Percentiles rank a stretch among this genome's conserved stretches.
Conservation (phyloP, 2,797 vertebrate genomes). For the Phrynocephalus vlangalii region DNA sequence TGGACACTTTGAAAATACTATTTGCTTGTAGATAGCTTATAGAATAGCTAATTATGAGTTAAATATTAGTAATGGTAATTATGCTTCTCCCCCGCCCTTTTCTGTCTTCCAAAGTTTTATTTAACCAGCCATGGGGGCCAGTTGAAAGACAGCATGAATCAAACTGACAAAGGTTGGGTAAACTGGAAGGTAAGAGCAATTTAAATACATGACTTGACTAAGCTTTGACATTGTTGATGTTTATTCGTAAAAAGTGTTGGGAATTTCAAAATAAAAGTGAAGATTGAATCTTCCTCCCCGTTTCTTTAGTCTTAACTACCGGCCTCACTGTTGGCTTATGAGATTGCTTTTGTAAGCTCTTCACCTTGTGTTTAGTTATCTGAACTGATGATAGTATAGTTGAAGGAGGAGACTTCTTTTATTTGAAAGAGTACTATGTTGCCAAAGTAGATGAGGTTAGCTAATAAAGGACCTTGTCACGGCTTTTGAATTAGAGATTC, state of each 20-base stretch:
- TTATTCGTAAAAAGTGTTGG: background rate
- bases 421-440: background rate
- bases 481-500: slow-evolving; percentile 10
- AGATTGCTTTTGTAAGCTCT: background rate
- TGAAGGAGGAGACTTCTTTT: too few species aligned
- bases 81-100: slow-evolving; percentile 29
- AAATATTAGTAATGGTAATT: slow-evolving; percentile 24
- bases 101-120: slow-evolving; percentile 83
- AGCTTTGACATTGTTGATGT: background rate
- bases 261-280: background rate
- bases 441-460: background rate
- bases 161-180: slow-evolving; percentile 96
- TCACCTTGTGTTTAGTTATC: background rate
- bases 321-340: background rate
- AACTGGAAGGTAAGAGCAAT: slow-evolving; percentile 92
- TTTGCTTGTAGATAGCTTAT: background rate
- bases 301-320: background rate
- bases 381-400: background rate
- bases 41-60: slow-evolving; percentile 4
- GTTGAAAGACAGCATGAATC: slow-evolving; percentile 94
- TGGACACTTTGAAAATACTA: background rate
- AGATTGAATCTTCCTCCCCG: background rate
- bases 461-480: slow-evolving; percentile 8
- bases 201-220: background rate
- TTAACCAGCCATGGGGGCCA: slow-evolving; percentile 94